A percentile compares a stretch with the other conserved stretches of the same genome.
These are phyloP conservation scores for Otus sunia DNA, from an alignment of 2,113 vertebrate genomes.

Conservation along the genomic window DNA sequence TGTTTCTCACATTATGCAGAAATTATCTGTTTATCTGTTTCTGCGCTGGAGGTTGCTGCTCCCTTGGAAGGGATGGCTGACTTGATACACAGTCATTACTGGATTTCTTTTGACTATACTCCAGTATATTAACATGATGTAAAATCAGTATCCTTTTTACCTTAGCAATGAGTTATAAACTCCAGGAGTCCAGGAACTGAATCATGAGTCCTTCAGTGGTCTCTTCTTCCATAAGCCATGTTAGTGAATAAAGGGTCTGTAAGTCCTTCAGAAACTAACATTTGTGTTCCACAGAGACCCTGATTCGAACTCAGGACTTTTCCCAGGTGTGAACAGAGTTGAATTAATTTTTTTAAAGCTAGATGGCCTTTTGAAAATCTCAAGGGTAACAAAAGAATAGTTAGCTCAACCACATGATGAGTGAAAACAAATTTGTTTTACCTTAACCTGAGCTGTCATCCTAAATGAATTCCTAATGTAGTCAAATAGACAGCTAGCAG, in stretches of 20 bases:
- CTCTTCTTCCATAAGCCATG: background rate
- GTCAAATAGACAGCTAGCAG: background rate
- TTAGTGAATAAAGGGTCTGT: background rate
- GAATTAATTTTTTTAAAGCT: background rate
- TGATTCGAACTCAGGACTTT: background rate
- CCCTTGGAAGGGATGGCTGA: background rate
- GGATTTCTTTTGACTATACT: background rate
- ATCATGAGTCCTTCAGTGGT: background rate
- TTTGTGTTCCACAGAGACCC: background rate
- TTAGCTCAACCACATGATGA: background rate
- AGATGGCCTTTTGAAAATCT: constrained; percentile 25
- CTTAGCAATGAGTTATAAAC: background rate
- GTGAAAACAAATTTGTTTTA: constrained; percentile 17
- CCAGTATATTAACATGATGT: background rate
- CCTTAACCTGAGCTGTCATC: background rate
- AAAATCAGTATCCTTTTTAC: background rate
- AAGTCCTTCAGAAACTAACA: background rate
- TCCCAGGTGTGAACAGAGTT: background rate
- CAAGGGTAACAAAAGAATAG: background rate
- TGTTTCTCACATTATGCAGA: background rate
- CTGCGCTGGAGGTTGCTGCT: background rate
- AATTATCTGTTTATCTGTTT: background rate
- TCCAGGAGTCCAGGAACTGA: background rate
- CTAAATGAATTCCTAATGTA: background rate
- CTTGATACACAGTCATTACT: background rate